A percentile compares a stretch with the other conserved stretches of the same genome.
phyloP scores from a whole-genome alignment of 2,113 vertebrate species.

The Azemiops feae region DNA sequence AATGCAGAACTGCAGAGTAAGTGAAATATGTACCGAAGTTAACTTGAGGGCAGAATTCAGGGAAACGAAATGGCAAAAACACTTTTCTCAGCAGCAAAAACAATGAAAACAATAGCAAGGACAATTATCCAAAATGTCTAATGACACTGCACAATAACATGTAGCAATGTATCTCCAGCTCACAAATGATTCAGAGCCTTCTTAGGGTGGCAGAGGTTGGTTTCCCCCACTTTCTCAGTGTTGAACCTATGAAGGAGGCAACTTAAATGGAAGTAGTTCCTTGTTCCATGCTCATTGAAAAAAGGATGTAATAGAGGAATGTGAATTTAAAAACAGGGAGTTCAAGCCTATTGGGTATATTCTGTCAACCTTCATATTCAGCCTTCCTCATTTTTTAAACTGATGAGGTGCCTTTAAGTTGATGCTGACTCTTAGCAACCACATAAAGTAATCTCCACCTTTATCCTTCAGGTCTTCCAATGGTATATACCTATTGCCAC shows the following conservation, averaged over 20 bases:
- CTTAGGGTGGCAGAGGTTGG: not conserved
- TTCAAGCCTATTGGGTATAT: not conserved
- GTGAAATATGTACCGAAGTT: not conserved
- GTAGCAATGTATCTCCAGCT: not conserved
- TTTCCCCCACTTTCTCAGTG: not conserved
- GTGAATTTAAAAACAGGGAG: not conserved
- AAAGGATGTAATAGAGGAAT: not conserved
- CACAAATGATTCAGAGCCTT: not conserved
- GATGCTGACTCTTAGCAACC: not conserved
- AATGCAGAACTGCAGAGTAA: constrained; percentile 9
- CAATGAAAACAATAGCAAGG: not conserved
- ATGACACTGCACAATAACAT: not conserved
- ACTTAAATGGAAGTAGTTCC: not conserved
- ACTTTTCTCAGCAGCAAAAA: not conserved
- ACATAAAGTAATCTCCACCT: not conserved
- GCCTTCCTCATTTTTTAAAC: not conserved
- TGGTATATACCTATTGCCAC: not conserved
- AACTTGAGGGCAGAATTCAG: not conserved
- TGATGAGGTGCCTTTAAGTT: not conserved
- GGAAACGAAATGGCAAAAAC: not conserved
- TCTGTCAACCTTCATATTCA: not conserved
- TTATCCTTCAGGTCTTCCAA: not conserved
- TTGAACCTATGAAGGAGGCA: not conserved
- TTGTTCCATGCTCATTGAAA: not conserved
- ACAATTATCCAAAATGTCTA: not conserved